phyloP scores from a whole-genome alignment of 2,888 invertebrate species.

The Metacarcinus magister region DNA sequence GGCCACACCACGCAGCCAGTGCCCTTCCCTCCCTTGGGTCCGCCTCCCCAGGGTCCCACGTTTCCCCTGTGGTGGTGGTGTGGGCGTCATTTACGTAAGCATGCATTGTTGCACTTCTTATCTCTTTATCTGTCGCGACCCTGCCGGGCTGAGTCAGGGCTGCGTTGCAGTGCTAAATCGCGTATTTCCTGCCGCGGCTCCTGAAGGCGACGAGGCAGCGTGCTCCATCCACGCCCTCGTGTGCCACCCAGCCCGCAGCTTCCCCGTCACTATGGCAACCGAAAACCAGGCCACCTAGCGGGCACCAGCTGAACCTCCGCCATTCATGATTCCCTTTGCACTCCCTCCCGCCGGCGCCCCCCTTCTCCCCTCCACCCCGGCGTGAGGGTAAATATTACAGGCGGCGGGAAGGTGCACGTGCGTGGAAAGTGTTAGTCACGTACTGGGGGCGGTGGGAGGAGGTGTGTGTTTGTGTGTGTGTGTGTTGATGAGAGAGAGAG shows the following conservation, averaged over 20 bases:
- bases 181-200: not conserved
- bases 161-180: not conserved
- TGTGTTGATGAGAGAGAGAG: not conserved
- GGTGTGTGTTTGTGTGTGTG: slow-evolving; percentile 1
- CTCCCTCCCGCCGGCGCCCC: not conserved
- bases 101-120: not conserved
- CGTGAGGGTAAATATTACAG: slow-evolving; percentile 13
- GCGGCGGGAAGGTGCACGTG: not conserved
- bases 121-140: not conserved
- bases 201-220: not conserved
- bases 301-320: slow-evolving; percentile 65
- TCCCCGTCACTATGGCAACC: slow-evolving; percentile 75
- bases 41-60: not conserved
- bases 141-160: not conserved
- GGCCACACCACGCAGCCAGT: not conserved
- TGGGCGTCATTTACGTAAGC: not conserved
- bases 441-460: not conserved
- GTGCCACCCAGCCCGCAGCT: slow-evolving; percentile 58
- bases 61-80: not conserved
- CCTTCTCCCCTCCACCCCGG: not conserved
- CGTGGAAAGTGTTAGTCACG: not conserved
- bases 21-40: not conserved
- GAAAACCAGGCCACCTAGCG: slow-evolving; percentile 61
- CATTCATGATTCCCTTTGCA: not conserved
- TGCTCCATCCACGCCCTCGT: not conserved